Base-by-base conservation (phyloP, 1,140 invertebrate species). In the Bombus balteatus region DNA sequence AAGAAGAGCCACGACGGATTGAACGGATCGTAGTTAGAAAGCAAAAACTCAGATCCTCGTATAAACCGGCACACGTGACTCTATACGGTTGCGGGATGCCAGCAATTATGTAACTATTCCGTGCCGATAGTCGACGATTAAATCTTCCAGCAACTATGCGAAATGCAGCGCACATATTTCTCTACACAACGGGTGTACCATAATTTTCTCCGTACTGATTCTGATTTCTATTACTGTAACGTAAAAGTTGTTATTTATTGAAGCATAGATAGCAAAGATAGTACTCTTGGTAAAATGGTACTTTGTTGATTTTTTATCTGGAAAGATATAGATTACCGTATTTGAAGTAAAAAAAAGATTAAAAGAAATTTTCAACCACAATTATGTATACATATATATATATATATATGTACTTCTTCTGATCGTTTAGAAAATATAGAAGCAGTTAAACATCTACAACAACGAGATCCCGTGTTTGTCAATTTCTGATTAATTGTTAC, bases 21-120 rank as follows among this genome's bases (percentile, higher is more conserved):
- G 59, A 65, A 76, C 57, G 57, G 41, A 12, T 32, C 66, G 65
- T 70, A 32, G 34, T 68, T 76, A 34, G 59, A 66, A 22, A 15
- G 88, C 79, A 89, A 89, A 89, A 89, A 89, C 84, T 53, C 62
- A 71, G 80, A 89, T 86, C 34, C 78, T 75, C 75, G 83, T 71
- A 89, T 75, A 84, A 88, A 89, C 73, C 65, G 68, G 76, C 78
- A 84, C 79, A 85, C 88, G 83, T 80, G 79, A 86, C 73, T 62
- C 68, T 41, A 75, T 86, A 83, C 73, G 79, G 57, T 70, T 65
- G 65, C 87, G 83, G 88, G 87, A 89, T 83, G 88, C 88, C 62
- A 77, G 80, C 88, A 87, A 89, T 89, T 89, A 86, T 87, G 85
- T 89, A 89, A 89, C 88, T 83, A 89, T 89, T 71, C 88, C 84